A percentile compares a stretch with the other conserved stretches of the same genome.
These are phyloP conservation scores for Porites evermanni DNA, from an alignment of 92 coral and sea anemone species.

Conservation along the genomic window DNA sequence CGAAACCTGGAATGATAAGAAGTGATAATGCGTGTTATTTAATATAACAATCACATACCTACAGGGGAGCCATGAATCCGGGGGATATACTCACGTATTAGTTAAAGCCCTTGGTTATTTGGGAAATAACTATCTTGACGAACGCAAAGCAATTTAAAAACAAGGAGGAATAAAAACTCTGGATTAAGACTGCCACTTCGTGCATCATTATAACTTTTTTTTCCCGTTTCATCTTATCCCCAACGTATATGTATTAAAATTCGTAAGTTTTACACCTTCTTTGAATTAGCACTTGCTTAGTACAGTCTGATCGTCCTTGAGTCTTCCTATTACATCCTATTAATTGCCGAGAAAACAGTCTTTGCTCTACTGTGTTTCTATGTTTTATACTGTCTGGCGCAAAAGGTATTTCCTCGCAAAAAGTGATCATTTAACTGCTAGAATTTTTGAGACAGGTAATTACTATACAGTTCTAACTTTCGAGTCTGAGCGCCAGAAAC, in stretches of 20 bases:
- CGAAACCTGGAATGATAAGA: not conserved
- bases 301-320: constrained; percentile 19
- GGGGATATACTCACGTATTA: not conserved
- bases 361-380: not conserved
- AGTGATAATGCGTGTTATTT: not conserved
- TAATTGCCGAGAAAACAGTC: not conserved
- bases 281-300: not conserved
- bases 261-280: not conserved
- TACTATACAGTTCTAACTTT: too few species aligned
- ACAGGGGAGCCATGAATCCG: not conserved
- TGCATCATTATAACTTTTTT: too few species aligned
- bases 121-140: too few species aligned
- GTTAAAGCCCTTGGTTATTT: not conserved
- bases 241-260: not conserved
- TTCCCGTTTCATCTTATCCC: not conserved
- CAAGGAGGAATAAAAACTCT: too few species aligned
- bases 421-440: not conserved
- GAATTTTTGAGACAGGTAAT: too few species aligned
- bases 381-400: not conserved
- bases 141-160: not conserved
- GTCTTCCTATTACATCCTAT: not conserved
- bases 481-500: too few species aligned
- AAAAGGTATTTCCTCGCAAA: not conserved
- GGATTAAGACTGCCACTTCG: not conserved
- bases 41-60: not conserved